phyloP scores from a whole-genome alignment of 2,888 invertebrate species.

The Drosophila stalkeri region DNA sequence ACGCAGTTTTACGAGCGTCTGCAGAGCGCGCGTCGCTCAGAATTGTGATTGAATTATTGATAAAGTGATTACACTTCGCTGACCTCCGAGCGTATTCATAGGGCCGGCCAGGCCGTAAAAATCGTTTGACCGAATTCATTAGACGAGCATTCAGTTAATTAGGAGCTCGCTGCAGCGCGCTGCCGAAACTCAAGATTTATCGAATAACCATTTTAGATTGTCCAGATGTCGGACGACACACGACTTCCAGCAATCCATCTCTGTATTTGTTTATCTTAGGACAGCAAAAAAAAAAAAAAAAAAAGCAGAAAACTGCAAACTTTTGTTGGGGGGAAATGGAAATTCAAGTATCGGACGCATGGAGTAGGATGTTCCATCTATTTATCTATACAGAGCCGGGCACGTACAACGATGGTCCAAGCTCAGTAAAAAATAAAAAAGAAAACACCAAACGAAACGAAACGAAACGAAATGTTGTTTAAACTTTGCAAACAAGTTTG shows the following conservation, averaged over 20 bases:
- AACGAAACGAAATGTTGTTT: slow-evolving; percentile 74
- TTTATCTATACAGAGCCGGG: slow-evolving; percentile 22
- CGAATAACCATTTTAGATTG: slow-evolving; percentile 72
- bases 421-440: slow-evolving; percentile 36
- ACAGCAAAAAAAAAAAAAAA: slow-evolving; percentile 43
- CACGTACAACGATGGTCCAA: slow-evolving; percentile 57
- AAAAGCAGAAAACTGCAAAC: slow-evolving; percentile 10
- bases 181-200: slow-evolving; percentile 54
- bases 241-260: slow-evolving; percentile 75
- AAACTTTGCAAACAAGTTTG: slow-evolving; percentile 80
- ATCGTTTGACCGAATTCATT: slow-evolving; percentile 63
- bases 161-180: slow-evolving; percentile 14
- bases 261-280: slow-evolving; percentile 77
- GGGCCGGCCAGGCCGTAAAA: slow-evolving; percentile 52
- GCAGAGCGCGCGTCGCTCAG: slow-evolving; percentile 10
- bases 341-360: slow-evolving; percentile 17
- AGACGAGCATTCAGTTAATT: slow-evolving; percentile 53
- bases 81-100: slow-evolving; percentile 42
- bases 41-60: slow-evolving; percentile 79
- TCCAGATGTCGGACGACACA: slow-evolving; percentile 77
- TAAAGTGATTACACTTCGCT: slow-evolving; percentile 72
- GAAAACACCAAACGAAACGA: slow-evolving; percentile 11
- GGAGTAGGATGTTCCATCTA: not conserved
- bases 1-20: slow-evolving; percentile 70
- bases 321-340: slow-evolving; percentile 41